Base-by-base conservation (phyloP, 2,797 vertebrate genomes). In the Artibeus jamaicensis region DNA sequence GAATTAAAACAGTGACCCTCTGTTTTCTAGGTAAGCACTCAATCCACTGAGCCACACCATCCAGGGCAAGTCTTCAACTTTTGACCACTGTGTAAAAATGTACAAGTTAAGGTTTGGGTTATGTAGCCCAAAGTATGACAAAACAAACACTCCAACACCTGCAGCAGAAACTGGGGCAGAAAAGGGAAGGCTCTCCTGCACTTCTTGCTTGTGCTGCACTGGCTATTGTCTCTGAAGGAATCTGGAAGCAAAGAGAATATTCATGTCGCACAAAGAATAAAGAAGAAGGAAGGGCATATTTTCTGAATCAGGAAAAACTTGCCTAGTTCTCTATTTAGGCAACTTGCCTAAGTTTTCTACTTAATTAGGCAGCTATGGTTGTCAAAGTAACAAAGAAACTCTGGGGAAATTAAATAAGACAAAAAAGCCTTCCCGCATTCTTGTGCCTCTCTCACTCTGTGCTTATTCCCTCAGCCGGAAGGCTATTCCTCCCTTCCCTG, bases 201-300 rank as follows among this genome's bases (percentile, higher is more conserved):
- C 14, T 6, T 39, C 8, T 71, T 24, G 39, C 11, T 50, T 16
- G 3, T 16, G 29, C 22, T 29, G 15, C 2, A 4, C 37, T 32
- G 2, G 24, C 3, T 10, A 0, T 44, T 3, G 0, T 29, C 32
- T 53, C 0, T 8, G 44, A 74, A 82, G 37, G 24, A 32, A 5
- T 4, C 0, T 4, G 2, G 34, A 9, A 48, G 11, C 34, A 37
- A 37, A 57, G 46, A 19, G 10, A 71, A 48, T 32, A 5, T 46
- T 79, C 55, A 15, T 3, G 5, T 57, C 57, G 46, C 53, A 71
- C 34, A 44, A 26, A 82, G 16, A 82, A 15, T 46, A 9, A 21
- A 22, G n/a, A 79, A 34, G 9, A 55, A 65, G 22, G 3, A 46
- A 89, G 4, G 37, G 65, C 5, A n/a, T 4, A 3, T 14, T 86